phyloP scores from a whole-genome alignment of 2,888 invertebrate genomes.

The Chymomyza fuscimana region DNA sequence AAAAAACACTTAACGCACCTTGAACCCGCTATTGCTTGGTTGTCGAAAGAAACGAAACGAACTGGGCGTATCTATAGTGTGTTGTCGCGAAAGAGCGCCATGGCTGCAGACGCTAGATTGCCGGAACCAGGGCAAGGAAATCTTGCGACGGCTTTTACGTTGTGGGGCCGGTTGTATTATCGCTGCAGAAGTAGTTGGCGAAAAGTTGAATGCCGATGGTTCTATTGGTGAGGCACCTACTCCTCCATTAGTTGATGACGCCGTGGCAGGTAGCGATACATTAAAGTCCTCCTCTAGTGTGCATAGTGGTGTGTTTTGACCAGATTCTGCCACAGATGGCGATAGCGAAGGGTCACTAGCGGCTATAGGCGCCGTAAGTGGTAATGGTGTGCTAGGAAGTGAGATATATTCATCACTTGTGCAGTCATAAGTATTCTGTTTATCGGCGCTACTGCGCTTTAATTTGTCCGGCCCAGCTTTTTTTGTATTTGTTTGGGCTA shows the following conservation, averaged over 20 bases:
- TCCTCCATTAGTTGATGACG: slow-evolving; percentile 19
- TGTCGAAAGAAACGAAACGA: slow-evolving; percentile 89
- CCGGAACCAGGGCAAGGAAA: slow-evolving; percentile 93
- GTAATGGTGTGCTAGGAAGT: slow-evolving; percentile 59
- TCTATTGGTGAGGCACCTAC: slow-evolving; percentile 23
- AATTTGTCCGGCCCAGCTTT: slow-evolving; percentile 55
- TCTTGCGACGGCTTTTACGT: slow-evolving; percentile 89
- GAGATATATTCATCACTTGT: slow-evolving; percentile 41
- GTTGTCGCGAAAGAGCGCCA: slow-evolving; percentile 89
- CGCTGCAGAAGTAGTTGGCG: slow-evolving; percentile 46
- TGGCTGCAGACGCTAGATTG: slow-evolving; percentile 86
- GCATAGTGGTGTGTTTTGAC: slow-evolving; percentile 61
- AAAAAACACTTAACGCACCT: slow-evolving; percentile 75
- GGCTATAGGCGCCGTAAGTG: slow-evolving; percentile 58
- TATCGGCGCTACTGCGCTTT: slow-evolving; percentile 39
- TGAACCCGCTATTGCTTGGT: slow-evolving; percentile 78
- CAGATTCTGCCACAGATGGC: slow-evolving; percentile 60
- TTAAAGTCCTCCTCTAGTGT: slow-evolving; percentile 57
- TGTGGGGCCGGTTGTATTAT: slow-evolving; percentile 77
- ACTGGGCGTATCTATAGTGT: slow-evolving; percentile 94
- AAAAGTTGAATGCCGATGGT: slow-evolving; percentile 65
- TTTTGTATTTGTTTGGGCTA: slow-evolving; percentile 58
- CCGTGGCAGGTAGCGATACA: slow-evolving; percentile 18
- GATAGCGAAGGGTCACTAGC: slow-evolving; percentile 66
- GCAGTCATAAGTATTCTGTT: slow-evolving; percentile 11